Conservation (phyloP, 2,888 invertebrate genomes). For the Cephus spinipes region DNA sequence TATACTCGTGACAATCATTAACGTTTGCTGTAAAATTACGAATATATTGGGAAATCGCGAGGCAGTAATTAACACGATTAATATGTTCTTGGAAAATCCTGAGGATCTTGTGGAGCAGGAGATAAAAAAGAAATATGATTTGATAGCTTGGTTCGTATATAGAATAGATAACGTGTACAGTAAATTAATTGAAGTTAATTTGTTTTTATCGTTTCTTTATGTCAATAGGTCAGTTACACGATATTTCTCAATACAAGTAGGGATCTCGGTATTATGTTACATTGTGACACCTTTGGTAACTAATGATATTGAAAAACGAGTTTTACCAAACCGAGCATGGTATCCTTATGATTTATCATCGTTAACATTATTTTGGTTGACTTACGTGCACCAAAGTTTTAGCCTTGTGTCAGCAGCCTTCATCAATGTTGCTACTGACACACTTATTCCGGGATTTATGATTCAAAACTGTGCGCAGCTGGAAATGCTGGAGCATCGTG, state of each 20-base stretch:
- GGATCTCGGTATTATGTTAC: background rate
- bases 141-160: background rate
- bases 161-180: background rate
- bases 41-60: background rate
- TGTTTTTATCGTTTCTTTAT: background rate
- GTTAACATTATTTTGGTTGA: background rate
- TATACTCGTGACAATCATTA: constrained; percentile 10
- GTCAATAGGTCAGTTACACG: background rate
- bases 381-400: constrained; percentile 13
- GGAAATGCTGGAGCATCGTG: constrained; percentile 33
- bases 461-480: constrained; percentile 29
- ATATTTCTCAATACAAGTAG: background rate
- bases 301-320: background rate
- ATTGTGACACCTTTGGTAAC: background rate
- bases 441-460: constrained; percentile 25
- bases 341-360: constrained; percentile 4
- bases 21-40: constrained; percentile 19
- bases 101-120: background rate
- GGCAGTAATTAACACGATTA: background rate
- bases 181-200: background rate
- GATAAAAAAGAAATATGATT: background rate
- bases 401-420: constrained; percentile 15
- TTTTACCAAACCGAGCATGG: constrained; percentile 12
- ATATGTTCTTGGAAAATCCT: background rate
- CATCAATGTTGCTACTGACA: constrained; percentile 17